Base-by-base conservation (phyloP, 2,888 invertebrate genomes). In the Brenthis hecate region DNA sequence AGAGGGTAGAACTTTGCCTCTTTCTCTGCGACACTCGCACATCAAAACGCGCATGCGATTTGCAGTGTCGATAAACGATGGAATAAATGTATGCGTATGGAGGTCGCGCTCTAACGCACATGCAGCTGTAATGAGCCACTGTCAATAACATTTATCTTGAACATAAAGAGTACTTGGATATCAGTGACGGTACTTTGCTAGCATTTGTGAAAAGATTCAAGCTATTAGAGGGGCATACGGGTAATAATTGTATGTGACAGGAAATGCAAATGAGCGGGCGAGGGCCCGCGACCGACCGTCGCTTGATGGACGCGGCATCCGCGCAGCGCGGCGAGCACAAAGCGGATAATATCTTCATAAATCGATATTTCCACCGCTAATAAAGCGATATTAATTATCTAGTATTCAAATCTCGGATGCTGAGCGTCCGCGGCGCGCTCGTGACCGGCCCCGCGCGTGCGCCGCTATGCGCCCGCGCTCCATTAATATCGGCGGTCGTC, bases 321-420 rank as follows among this genome's bases (percentile, higher is more conserved):
- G 32, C 54, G 65, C 77, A 78, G 81, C 69, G 73, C 77, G 77
- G 75, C 73, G 80, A 84, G 81, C 84, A 84, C 91, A 91, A 90
- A 89, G 90, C 81, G 85, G 81, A 81, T 81, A 84, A 84, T 89
- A 90, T 90, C 91, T 88, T 85, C 86, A 87, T 85, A 87, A 88
- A 89, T 89, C 91, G 91, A 89, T 87, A 86, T 87, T 89, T 85
- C 88, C 82, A 79, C 81, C 84, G 89, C 87, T 91, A 91, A 91
- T 91, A 91, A 90, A 91, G 91, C 87, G 87, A 91, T 92, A 92
- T 91, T 91, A 91, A 92, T 92, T 92, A 92, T 92, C 91, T 89
- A 89, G 89, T 91, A 91, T 91, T 90, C 91, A 91, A 91, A 91
- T 91, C 91, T 90, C 81, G 83, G 82, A 82, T 81, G 86, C 81